phyloP scores from a whole-genome alignment of 1,140 invertebrate species.

The Proctacanthus coquilletti region DNA sequence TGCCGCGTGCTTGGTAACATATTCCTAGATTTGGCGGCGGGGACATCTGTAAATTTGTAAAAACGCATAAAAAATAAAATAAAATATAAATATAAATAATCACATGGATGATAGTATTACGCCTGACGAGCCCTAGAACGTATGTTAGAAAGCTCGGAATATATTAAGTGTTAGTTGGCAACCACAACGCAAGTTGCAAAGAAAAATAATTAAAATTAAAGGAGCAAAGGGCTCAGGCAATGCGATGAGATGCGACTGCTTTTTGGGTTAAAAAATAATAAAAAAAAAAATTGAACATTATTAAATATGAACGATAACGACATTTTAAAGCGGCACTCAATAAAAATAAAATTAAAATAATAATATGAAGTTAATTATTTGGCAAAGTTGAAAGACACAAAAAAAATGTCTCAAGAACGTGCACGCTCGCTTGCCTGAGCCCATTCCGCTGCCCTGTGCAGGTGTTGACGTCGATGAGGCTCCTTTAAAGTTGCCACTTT shows the following conservation, averaged over 20 bases:
- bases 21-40: conserved; percentile 27
- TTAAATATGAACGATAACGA: too few relatives aligned
- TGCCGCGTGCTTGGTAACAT: conserved; percentile 11
- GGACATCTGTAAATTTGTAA: conserved; percentile 39
- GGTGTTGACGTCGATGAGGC: neutral
- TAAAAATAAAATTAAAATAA: conserved; percentile 1
- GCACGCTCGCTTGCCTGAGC: conserved; percentile 4
- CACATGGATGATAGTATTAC: too few relatives aligned
- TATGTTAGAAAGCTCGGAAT: too few relatives aligned
- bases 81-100: neutral
- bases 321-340: neutral
- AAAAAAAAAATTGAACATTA: too few relatives aligned
- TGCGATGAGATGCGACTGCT: conserved; percentile 1
- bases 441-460: neutral
- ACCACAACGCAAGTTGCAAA: too few relatives aligned
- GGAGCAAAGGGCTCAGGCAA: conserved; percentile 4
- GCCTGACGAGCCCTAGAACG: too few relatives aligned
- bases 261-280: neutral
- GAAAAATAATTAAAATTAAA: neutral
- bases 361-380: conserved; percentile 1
- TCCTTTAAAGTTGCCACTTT: conserved; percentile 15
- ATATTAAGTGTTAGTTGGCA: too few relatives aligned
- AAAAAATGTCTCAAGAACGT: neutral
- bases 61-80: conserved; percentile 8
- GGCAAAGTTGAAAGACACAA: neutral